phyloP scores from a whole-genome alignment of 2,113 vertebrate species.

The Brienomyrus brachyistius region DNA sequence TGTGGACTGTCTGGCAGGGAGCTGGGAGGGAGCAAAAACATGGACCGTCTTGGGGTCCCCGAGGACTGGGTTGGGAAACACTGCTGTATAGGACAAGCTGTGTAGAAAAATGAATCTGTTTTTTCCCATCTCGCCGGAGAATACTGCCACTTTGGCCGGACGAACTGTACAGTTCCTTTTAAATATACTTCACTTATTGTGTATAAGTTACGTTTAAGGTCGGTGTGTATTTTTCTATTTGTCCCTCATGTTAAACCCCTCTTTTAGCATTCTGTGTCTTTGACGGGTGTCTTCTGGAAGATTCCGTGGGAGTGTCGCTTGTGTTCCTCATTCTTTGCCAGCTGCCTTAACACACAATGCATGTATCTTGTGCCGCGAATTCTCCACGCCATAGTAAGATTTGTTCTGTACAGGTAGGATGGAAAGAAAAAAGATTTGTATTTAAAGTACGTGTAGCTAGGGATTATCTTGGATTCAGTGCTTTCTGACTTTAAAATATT shows the following conservation, averaged over 20 bases:
- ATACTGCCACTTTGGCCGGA: neutral
- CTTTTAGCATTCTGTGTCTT: neutral
- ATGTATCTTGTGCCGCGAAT: neutral
- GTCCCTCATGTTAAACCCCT: neutral
- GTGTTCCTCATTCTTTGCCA: neutral
- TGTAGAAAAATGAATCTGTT: neutral
- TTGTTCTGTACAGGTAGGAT: neutral
- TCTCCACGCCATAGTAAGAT: slow-evolving; percentile 2
- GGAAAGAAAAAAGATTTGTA: neutral
- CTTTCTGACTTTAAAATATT: neutral
- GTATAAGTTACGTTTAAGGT: neutral
- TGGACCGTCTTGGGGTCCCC: neutral
- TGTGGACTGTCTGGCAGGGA: neutral
- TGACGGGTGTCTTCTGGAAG: neutral
- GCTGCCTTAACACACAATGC: neutral
- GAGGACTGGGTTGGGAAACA: neutral
- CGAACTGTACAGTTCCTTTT: neutral
- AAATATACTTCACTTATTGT: neutral
- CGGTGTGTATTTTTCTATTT: neutral
- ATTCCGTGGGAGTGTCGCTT: neutral
- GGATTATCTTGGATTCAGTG: neutral
- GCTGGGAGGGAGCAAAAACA: neutral
- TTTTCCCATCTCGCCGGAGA: neutral
- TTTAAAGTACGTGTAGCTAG: neutral
- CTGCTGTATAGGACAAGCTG: neutral